Conservation (phyloP, 2,888 invertebrate genomes). For the Microplitis deprimator region DNA sequence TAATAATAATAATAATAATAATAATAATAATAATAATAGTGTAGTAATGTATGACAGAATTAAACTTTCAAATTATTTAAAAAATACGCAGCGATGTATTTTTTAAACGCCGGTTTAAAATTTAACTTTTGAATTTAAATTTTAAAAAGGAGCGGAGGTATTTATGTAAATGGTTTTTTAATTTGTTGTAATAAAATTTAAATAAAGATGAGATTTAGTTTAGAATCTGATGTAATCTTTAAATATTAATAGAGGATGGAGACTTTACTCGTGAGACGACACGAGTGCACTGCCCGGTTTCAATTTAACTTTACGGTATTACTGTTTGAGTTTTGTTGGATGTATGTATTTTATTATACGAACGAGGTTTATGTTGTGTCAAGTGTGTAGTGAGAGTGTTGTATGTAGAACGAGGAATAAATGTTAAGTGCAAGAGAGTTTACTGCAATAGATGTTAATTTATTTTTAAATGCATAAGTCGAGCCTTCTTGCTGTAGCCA, state of each 20-base stretch:
- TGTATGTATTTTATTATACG: slow-evolving; percentile 23
- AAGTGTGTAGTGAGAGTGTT: background rate
- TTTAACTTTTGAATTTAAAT: background rate
- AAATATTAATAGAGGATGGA: background rate
- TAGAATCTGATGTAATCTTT: background rate
- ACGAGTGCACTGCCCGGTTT: slow-evolving; percentile 62
- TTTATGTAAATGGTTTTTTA: no score
- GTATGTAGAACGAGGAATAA: background rate
- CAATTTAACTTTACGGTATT: slow-evolving; percentile 51
- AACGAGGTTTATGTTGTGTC: background rate
- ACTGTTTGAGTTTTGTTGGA: slow-evolving; percentile 27
- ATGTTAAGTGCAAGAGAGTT: slow-evolving; percentile 12
- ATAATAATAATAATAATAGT: background rate
- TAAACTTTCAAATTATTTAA: background rate
- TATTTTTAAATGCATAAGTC: slow-evolving; percentile 59
- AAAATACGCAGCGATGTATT: background rate
- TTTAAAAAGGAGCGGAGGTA: no score
- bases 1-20: background rate
- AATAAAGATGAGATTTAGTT: background rate
- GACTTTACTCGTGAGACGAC: slow-evolving; percentile 16
- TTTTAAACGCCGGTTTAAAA: background rate
- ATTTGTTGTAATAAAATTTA: background rate
- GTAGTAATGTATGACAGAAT: background rate
- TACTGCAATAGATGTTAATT: slow-evolving; percentile 50
- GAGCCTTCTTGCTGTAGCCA: slow-evolving; percentile 35